Base-by-base conservation (phyloP, 1,140 invertebrate genomes). In the Listronotus oregonensis region DNA sequence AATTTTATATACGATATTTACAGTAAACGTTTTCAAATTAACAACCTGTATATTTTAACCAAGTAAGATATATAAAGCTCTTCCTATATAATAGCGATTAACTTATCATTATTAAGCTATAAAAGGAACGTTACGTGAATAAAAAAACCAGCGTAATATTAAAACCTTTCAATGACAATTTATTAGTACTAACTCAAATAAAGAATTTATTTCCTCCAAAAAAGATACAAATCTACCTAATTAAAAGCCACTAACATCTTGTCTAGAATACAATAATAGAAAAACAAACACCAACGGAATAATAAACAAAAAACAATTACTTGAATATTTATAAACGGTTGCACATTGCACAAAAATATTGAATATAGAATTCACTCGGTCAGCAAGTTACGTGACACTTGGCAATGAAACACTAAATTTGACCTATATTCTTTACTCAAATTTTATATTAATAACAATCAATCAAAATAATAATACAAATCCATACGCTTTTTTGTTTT, bases 321-420 rank as follows among this genome's bases (percentile, higher is more conserved):
- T 39, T 60, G 46, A 47, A 60, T 60, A 60, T 60, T 60, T 60
- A 60, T 60, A 49, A 59, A 51, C 37, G 37, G 14, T 49, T 60
- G 57, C 57, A 60, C 46, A 60, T 27, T 27, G 21, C 21, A 27
- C 21, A 27, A 27, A 49, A 60, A 49, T 60, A 60, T 60, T 40
- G 57, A 15, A 10, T 10, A 21, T 44, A n/a, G 43, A n/a, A 46
- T 46, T 46, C 43, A 46, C 43, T 46, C 5, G 43, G 43, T 58
- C 21, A 14, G 55, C 55, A 58, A 15, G 31, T 60, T 60, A 40
- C 46, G 34, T 49, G 57, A 60, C 44, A 37, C 32, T 60, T 60
- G 57, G 34, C 57, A 60, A 49, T 60, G 57, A 60, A 60, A 60
- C 34, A 60, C 57, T 37, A 49, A 60, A 37, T 8, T 49, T 60